phyloP scores from a whole-genome alignment of 2,797 vertebrate species.

The Emydoidea blandingii region DNA sequence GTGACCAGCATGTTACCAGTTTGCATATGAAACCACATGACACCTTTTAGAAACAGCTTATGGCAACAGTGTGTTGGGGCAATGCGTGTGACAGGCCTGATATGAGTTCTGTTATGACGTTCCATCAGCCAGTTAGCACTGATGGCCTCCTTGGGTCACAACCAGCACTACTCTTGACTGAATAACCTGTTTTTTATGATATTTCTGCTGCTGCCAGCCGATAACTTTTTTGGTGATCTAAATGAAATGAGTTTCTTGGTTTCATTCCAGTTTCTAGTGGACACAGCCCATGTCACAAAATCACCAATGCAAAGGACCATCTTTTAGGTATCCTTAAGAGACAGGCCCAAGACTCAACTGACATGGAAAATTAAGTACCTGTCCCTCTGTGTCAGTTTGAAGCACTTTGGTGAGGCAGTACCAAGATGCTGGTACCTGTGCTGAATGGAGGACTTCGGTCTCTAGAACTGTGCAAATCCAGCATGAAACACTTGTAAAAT shows the following conservation, averaged over 20 bases:
- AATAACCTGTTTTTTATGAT: not conserved
- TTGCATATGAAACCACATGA: not conserved
- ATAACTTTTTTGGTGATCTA: not conserved
- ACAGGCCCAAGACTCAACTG: accelerated
- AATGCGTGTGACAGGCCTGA: not conserved
- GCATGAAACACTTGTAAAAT: not conserved
- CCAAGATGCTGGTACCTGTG: not conserved
- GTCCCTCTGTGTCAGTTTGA: not conserved
- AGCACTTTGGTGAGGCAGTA: not conserved
- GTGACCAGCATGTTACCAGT: not conserved
- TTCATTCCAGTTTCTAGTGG: not conserved
- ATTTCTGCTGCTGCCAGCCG: accelerated
- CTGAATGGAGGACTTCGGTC: not conserved
- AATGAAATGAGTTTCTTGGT: not conserved
- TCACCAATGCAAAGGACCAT: not conserved
- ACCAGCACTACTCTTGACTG: not conserved
- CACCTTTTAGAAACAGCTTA: not conserved
- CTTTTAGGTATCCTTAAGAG: not conserved
- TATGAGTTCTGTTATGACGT: not conserved
- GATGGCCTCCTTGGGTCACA: not conserved
- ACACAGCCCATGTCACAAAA: not conserved
- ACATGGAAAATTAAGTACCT: not conserved
- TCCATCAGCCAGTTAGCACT: not conserved
- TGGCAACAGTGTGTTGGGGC: not conserved
- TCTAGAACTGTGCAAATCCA: not conserved